Base-by-base conservation (phyloP, 2,113 vertebrate species). In the Steatornis caripensis region DNA sequence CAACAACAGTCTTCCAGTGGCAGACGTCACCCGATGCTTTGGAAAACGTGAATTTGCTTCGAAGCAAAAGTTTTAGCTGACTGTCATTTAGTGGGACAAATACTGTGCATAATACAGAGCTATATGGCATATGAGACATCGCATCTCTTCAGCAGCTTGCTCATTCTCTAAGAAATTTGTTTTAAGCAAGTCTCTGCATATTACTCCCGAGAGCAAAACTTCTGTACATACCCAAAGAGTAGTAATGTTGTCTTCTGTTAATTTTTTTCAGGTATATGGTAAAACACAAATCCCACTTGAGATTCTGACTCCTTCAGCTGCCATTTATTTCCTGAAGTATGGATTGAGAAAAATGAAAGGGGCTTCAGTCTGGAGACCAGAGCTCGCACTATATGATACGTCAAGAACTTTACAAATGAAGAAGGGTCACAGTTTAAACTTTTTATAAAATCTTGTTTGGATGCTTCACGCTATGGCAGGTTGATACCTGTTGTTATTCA, bases 261-360 rank as follows among this genome's bases (percentile, higher is more conserved):
- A 8, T 5, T 68, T 84, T 89, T 94, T 95, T 24, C 98, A 99
- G 99, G 98, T 99, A 99, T 97, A 99, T 99, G 99, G 99, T 99
- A 90, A 99, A 99, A 97, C 99, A 99, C 98, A 99, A 99, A 98
- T 98, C 99, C 88, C 99, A 99, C 97, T 98, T 99, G 98, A 98
- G 99, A 98, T 99, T 99, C 98, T 99, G 98, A 99, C 95, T 95
- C 68, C 66, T 89, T 89, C 62, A 93, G 89, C 96, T 97, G 90
- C 93, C 95, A 91, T 94, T 97, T 98, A 90, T 95, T 98, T 97
- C 93, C 96, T 94, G 96, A 97, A 95, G 93, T 95, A 87, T 95
- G 97, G 96, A 98, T 98, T 95, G 95, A 97, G 98, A 95, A 87
- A 95, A 93, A 66, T 89, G 97, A 96, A 97, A 97, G 90, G 55